Evolutionary conservation across 2,888 invertebrate species (phyloP).

Genomic region (Campoletis raptor): DNA sequence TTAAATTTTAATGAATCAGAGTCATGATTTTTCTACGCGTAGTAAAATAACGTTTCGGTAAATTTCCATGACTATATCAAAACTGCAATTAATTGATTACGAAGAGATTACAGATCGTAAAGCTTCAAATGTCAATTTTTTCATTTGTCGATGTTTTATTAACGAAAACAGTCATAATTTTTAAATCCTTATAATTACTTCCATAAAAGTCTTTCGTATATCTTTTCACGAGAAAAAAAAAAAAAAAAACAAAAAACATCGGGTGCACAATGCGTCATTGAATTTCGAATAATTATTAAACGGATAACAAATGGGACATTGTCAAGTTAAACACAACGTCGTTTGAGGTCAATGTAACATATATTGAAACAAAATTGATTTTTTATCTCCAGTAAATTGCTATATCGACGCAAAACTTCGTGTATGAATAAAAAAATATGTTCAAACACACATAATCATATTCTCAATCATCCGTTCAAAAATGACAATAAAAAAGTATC

Average conservation of each 20-base stretch:
- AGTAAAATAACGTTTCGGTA: neutral
- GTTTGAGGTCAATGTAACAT: constrained; percentile 14
- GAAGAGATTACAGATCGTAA: neutral
- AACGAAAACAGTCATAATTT: constrained; percentile 36
- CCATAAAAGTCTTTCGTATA: constrained; percentile 8
- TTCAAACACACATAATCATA: neutral
- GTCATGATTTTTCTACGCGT: neutral
- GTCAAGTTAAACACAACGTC: constrained; percentile 16
- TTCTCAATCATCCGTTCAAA: neutral
- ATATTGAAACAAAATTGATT: constrained; percentile 8
- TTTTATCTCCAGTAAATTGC: constrained; percentile 22
- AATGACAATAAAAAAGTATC: neutral
- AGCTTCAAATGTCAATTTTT: neutral
- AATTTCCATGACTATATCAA: constrained; percentile 1
- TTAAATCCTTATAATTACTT: constrained; percentile 41
- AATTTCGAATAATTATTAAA: neutral
- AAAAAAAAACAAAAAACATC: neutral
- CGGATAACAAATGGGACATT: constrained; percentile 1
- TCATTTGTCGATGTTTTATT: constrained; percentile 11
- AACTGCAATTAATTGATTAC: constrained; percentile 22
- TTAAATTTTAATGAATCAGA: neutral
- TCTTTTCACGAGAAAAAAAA: constrained; percentile 24
- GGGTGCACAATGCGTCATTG: neutral
- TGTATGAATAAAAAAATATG: neutral
- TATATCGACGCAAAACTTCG: neutral